Conservation (phyloP, 1,140 invertebrate species). For the Cryptotermes secundus region DNA sequence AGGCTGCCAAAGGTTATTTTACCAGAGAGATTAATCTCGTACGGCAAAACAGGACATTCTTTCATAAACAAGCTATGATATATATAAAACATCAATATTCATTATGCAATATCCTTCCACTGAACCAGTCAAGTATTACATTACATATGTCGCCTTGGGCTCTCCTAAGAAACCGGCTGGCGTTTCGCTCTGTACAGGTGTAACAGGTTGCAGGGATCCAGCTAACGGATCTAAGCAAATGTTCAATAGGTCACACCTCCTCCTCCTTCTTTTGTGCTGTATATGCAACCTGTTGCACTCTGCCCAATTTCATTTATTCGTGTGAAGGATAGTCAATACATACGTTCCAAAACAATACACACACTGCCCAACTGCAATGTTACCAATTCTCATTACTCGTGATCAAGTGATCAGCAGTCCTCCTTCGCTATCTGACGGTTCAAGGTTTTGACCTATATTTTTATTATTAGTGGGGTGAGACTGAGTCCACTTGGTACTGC, state of each 20-base stretch:
- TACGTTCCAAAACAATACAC: no score
- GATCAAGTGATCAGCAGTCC: no score
- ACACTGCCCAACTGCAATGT: no score
- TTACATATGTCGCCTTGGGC: background rate
- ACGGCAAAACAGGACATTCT: background rate
- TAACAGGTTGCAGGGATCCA: background rate
- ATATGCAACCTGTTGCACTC: background rate
- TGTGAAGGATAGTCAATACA: no score
- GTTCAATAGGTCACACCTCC: background rate
- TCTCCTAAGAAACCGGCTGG: background rate
- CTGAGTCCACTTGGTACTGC: no score
- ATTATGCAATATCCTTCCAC: background rate
- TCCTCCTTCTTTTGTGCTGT: background rate
- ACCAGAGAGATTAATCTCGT: no score
- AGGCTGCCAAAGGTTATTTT: no score
- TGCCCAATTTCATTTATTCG: no score
- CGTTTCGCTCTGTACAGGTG: background rate
- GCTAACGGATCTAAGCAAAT: background rate
- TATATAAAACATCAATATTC: background rate
- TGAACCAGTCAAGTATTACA: background rate
- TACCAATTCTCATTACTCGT: no score
- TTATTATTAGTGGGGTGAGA: no score
- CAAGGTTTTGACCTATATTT: no score
- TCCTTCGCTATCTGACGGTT: no score
- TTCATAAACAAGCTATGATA: background rate